Evolutionary conservation across 2,888 invertebrate species (phyloP), one percentile per base, ranked within the genome.

Genomic region (Caenorhabditis plicata): DNA sequence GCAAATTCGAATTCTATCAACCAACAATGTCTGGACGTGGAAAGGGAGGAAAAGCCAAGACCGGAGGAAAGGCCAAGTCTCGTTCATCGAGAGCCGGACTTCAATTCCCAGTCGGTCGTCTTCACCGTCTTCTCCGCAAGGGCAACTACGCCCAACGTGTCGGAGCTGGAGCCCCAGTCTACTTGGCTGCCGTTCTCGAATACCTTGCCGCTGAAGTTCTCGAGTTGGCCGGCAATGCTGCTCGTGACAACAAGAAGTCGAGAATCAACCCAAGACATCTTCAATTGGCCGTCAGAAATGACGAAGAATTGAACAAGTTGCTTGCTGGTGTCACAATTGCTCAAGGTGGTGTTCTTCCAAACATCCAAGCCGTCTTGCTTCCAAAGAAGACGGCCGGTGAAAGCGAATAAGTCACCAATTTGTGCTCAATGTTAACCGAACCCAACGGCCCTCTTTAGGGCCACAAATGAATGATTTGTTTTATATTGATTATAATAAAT

Each of bases 341-440:
- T 23, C 88, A 90, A 82, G 90, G 90, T 51, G 91, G 90, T 72
- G 90, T 90, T 0, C 81, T 91, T 76, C 73, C 71, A 49, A 73
- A 72, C 74, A 77, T 76, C 64, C 71, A 76, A 52, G 70, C 76
- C 48, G 62, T 68, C 31, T 65, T 77, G 32, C 68, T 78, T 39
- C 77, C 77, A 64, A 78, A 78, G 70, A 78, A 78, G 67, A 71
- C 68, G 36, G 71, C 57, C 45, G 70, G 55, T 17, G 50, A 60
- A 36, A 48, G 58, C 32, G 49, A 65, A 41, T 50, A 61, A 42
- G 23, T 20, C 15, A n/a, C 25, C 25, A 20, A n/a, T n/a, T n/a
- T n/a, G n/a, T n/a, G n/a, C n/a, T n/a, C n/a, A n/a, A n/a, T n/a
- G n/a, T n/a, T n/a, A n/a, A 50, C 49, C 56, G 50, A 67, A 63